Base-by-base conservation (phyloP, 2,888 invertebrate species). In the Dasypogon diadema region DNA sequence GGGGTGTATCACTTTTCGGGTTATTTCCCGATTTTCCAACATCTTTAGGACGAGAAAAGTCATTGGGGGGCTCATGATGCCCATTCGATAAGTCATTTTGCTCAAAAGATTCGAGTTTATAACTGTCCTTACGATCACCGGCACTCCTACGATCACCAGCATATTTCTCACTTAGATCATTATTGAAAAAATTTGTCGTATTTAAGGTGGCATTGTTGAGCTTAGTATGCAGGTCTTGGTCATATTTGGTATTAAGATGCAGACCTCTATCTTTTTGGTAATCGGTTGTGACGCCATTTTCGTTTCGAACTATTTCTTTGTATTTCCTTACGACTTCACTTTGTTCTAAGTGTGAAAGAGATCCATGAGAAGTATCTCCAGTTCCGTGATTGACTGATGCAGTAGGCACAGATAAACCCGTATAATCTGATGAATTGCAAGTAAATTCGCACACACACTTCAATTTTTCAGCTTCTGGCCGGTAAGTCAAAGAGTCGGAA, bases 401-500 rank as follows among this genome's bases (percentile, higher is more conserved):
- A 30, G 1, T 5, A 10, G 30, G 18, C 12, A 30, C 18, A 14
- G 70, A 18, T 34, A 70, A 1, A 12, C 21, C 54, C 18, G 54
- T 60, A 54, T 75, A 74, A 14, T 75, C 72, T 12, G 70, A 63
- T 22, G 78, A 72, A 34, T 70, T 75, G 16, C 77, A 78, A 3
- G 75, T 24, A 21, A 76, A 75, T 46, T 75, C 56, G 30, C 68
- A 75, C n/a, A 48, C 0, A 22, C 60, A 75, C 21, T 48, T 58
- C 10, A 16, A 6, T 3, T 54, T 26, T 14, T 70, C 70, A 34
- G 2, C 54, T 16, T 34, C 34, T 12, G 42, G 6, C n/a, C 24
- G 34, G 34, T 55, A 30, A 12, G 2, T 63, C 1, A 22, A 21
- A 1, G 30, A n/a, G 10, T 26, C n/a, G n/a, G 83, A 81, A 0